Evolutionary conservation across 2,888 invertebrate genomes (phyloP), one percentile per base, ranked within the genome.

Genomic region (Archaeoteleia sp.): DNA sequence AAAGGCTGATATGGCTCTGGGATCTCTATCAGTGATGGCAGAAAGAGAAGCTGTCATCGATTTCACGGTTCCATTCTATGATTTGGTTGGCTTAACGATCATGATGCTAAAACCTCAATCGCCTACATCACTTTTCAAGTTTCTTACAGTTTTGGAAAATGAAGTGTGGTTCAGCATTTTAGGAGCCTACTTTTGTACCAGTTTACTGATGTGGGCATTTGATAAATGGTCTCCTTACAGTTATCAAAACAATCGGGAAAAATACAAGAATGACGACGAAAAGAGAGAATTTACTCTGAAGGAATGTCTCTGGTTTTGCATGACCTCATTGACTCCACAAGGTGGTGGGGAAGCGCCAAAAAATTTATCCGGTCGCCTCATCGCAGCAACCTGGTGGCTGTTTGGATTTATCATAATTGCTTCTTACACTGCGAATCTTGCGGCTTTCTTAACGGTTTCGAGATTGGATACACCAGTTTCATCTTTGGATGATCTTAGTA

Each of bases 371-470:
- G 98, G 98, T 0, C 89, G 98, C 43, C 87, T 98, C 7, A 93
- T 98, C 0, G 98, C 98, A 0, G 98, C 98, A 1, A 98, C 98
- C 0, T 98, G 97, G 98, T 98, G 98, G 98, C 87, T 98, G 14
- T 98, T 98, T 86, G 97, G 98, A 0, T 98, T 98, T 85, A 98
- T 98, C 82, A 97, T 98, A 72, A 98, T 98, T 81, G 98, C 98
- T 1, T 97, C 97, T 0, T 98, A 98, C 86, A 98, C 98, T 0
- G 98, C 98, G 0, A 98, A 98, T 86, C 88, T 98, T 80, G 98
- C 98, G 1, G 98, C 98, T 0, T 98, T 98, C 83, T 88, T 98
- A 57, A 98, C 98, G 0, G 95, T 96, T 0, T 97, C 96, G 0
- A 90, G 97, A 10, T 87, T 97, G 81, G 97, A 97, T 77, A 95